phyloP scores from a whole-genome alignment of 2,113 vertebrate genomes.

The Eurystomus gularis region DNA sequence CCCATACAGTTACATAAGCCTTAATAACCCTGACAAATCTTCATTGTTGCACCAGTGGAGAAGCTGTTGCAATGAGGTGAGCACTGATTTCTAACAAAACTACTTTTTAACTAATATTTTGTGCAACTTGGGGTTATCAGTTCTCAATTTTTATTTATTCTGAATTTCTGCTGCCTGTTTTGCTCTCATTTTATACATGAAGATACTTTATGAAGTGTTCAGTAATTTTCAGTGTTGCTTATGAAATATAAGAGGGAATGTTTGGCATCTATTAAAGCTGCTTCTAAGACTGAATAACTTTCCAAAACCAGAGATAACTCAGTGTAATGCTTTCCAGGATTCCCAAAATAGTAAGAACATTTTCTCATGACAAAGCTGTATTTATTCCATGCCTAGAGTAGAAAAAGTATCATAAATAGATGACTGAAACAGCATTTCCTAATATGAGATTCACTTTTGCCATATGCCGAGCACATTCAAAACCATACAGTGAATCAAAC shows the following conservation, averaged over 20 bases:
- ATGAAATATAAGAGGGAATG: background rate
- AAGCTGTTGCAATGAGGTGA: background rate
- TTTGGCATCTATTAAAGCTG: conserved; percentile 11
- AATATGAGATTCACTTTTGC: background rate
- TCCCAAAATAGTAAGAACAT: conserved; percentile 49
- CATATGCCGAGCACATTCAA: background rate
- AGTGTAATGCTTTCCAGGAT: conserved; percentile 15
- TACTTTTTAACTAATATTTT: background rate
- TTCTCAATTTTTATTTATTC: background rate
- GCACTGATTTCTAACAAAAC: background rate
- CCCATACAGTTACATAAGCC: conserved; percentile 11
- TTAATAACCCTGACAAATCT: background rate
- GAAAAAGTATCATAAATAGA: conserved; percentile 38
- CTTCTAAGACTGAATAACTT: conserved; percentile 21
- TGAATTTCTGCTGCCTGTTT: background rate
- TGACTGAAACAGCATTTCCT: conserved; percentile 25
- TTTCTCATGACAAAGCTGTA: conserved; percentile 44
- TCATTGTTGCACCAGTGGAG: background rate
- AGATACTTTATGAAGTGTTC: background rate
- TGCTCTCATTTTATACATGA: background rate
- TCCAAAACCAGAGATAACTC: conserved; percentile 54
- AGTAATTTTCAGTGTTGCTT: background rate
- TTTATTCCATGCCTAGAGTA: conserved; percentile 32
- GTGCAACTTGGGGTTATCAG: background rate
- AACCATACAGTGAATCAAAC: background rate